A percentile compares a stretch with the other conserved stretches of the same genome.
These are phyloP conservation scores for Scartelaos histophorus DNA, from an alignment of 2,113 vertebrate species.

Conservation along the genomic window DNA sequence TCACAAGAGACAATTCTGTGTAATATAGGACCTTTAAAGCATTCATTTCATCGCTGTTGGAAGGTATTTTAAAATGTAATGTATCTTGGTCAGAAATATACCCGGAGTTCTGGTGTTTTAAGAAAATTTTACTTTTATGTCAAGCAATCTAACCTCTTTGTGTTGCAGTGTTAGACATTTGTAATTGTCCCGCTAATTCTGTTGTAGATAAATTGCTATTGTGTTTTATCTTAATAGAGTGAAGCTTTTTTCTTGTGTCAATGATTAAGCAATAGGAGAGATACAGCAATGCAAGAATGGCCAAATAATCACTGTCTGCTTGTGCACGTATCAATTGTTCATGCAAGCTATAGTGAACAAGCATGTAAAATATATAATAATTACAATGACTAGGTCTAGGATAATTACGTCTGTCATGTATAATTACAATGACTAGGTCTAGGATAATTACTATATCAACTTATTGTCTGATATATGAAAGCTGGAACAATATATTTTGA, in stretches of 20 bases:
- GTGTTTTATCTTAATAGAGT: not conserved
- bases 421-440: too few relatives aligned
- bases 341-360: constrained; percentile 17
- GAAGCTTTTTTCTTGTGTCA: not conserved
- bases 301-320: constrained; percentile 38
- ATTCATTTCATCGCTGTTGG: not conserved
- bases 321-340: constrained; percentile 1
- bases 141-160: not conserved
- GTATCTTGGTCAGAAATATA: not conserved
- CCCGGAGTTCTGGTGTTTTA: not conserved
- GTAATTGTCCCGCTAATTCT: not conserved
- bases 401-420: too few relatives aligned
- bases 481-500: too few relatives aligned
- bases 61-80: not conserved
- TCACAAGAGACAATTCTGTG: too few relatives aligned
- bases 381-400: not conserved
- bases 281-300: constrained; percentile 30
- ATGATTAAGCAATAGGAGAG: constrained; percentile 12
- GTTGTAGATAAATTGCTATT: not conserved
- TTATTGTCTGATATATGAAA: too few relatives aligned
- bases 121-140: too few relatives aligned
- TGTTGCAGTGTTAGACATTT: not conserved
- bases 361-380: too few relatives aligned
- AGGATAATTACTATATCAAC: too few relatives aligned
- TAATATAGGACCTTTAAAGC: not conserved